Base-by-base conservation (phyloP, 2,797 vertebrate genomes). In the Threskiornis aethiopicus region DNA sequence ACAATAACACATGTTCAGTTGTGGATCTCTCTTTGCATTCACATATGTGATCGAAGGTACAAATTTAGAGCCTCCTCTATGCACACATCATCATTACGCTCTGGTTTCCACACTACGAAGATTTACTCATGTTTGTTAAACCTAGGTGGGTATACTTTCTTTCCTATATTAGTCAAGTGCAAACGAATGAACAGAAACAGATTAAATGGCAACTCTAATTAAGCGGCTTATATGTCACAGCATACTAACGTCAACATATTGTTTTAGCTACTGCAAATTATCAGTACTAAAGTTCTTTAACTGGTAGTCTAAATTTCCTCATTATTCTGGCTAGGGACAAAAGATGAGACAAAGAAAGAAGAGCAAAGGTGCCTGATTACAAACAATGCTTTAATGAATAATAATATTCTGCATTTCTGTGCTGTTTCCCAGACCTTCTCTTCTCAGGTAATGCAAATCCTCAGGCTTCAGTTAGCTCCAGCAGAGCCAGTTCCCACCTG, bases 201-300 rank as follows among this genome's bases (percentile, higher is more conserved):
- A 97, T 97, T 91, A 96, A 97, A 97, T 91, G 78, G 93, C 96
- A 96, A 79, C 73, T 93, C 94, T 93, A 95, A 94, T 91, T 95
- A 94, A 96, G 91, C 87, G 81, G 85, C 64, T 94, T 62, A 54
- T 93, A 96, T 91, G 94, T 96, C 96, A 97, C 88, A 61, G 94
- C 12, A 82, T 80, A 84, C 94, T 67, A 84, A 96, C 11, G 0
- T 94, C 96, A 96, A 67, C 89, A 55, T 85, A 96, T 61, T 88
- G 92, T 80, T 93, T 96, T 44, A 95, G 93, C 88, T 96, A 93
- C 86, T 84, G 89, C 84, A 93, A 84, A 97, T 97, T 76, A 95
- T 87, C 69, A 51, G 52, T 19, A 81, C 58, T 75, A 42, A 89
- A 96, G 72, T 94, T 85, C 81, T 72, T 92, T 87, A 95, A 91